Evolutionary conservation across 2,797 vertebrate species (phyloP), one percentile per base, ranked within the genome.

Genomic region (Hypotaenidia okinawae): DNA sequence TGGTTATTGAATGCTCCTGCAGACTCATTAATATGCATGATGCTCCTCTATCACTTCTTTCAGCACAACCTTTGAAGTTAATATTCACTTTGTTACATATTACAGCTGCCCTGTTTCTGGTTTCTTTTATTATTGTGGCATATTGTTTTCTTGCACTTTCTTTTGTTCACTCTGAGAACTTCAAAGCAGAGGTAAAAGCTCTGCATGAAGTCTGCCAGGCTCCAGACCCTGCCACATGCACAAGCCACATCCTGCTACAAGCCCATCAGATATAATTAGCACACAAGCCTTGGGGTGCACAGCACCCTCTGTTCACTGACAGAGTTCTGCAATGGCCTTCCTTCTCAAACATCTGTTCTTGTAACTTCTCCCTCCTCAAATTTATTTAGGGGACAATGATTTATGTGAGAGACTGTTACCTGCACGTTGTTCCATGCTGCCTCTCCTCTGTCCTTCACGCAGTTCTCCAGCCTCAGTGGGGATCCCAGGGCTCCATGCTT

Each of bases 391-490:
- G 52, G 73, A 21, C 0, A 2, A 6, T 33, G n/a, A 83, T 62
- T 57, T 77, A 49, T 32, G 28, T 37, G 43, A 68, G 13, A 16
- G n/a, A 33, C 1, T 37, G 24, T 85, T 95, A 99, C 99, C 99
- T 99, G 99, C 84, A 99, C 98, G 1, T 98, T 99, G 81, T 98
- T 99, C 99, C 99, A 99, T 5, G 98, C 97, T 10, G 98, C 97
- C 64, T 99, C 99, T 9, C 98, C 98, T 8, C 98, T 98, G 24
- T 98, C 98, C 96, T 98, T 99, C 83, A 98, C 96, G 0, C 99
- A 99, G 84, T 69, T 98, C 94, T 99, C 99, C 96, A 99, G 96
- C 13, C 98, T 98, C 89, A 99, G 96, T 0, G 98, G 98, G 37
- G 99, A 98, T 41, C 99, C 99, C 7, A 98, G 98, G 15, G 98